phyloP scores from a whole-genome alignment of 2,797 vertebrate species.

The Carapus acus region DNA sequence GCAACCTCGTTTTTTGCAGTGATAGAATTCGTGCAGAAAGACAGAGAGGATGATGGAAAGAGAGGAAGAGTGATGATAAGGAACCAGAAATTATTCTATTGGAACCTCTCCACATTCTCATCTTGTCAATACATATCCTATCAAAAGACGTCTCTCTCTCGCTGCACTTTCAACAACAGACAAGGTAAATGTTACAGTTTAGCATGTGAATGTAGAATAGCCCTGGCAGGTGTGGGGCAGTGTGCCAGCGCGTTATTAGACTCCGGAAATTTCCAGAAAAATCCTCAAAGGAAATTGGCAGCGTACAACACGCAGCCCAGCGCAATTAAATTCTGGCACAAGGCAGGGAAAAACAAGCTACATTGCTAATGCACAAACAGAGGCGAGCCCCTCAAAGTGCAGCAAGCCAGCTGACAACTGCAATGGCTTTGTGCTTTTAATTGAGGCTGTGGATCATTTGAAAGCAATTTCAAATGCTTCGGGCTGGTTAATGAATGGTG shows the following conservation, averaged over 20 bases:
- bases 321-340: constrained; percentile 37
- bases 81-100: constrained; percentile 41
- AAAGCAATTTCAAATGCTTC: constrained; percentile 42
- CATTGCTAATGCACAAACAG: background rate
- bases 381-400: constrained; percentile 5
- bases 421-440: constrained; percentile 13
- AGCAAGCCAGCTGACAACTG: constrained; percentile 15
- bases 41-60: background rate
- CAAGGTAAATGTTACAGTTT: constrained; percentile 27
- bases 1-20: constrained; percentile 7
- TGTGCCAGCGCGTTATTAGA: constrained; percentile 5
- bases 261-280: constrained; percentile 40
- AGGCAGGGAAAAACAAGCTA: constrained; percentile 27
- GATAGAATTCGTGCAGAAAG: constrained; percentile 9
- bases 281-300: constrained; percentile 24
- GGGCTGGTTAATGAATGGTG: constrained; percentile 50
- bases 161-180: constrained; percentile 38
- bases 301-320: constrained; percentile 5
- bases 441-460: constrained; percentile 29
- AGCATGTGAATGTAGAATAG: constrained; percentile 24
- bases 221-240: constrained; percentile 27
- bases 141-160: constrained; percentile 45
- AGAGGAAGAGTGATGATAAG: background rate
- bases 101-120: too few species aligned
- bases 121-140: too few species aligned